These are phyloP conservation scores for Drosophila pegasa DNA, from an alignment of 2,888 invertebrate species.

Conservation along the genomic window DNA sequence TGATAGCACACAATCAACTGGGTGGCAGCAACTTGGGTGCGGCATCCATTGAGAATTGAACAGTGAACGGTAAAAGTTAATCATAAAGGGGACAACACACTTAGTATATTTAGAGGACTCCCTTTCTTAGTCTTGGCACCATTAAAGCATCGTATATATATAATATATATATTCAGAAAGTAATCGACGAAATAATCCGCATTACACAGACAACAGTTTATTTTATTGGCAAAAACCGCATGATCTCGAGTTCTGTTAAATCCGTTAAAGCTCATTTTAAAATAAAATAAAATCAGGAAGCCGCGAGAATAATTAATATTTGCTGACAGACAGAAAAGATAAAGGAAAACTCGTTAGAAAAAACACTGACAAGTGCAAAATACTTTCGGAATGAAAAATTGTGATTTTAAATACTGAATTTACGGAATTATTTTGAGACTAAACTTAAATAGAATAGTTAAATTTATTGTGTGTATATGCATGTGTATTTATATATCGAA, in stretches of 20 bases:
- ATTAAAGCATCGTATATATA: conserved; percentile 26
- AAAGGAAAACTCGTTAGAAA: conserved; percentile 32
- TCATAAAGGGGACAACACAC: conserved; percentile 12
- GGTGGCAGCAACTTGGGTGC: conserved; percentile 83
- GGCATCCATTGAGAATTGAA: conserved; percentile 73
- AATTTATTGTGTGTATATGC: conserved; percentile 59
- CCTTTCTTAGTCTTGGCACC: conserved; percentile 36
- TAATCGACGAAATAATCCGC: conserved; percentile 44
- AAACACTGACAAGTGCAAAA: conserved; percentile 59
- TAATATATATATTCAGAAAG: conserved; percentile 32
- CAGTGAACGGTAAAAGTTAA: conserved; percentile 4
- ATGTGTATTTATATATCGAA: conserved; percentile 58
- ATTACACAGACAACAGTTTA: conserved; percentile 45
- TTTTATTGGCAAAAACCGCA: conserved; percentile 66
- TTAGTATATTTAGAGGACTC: conserved; percentile 23
- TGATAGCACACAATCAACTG: conserved; percentile 94
- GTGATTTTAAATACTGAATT: conserved; percentile 69
- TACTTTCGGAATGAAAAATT: conserved; percentile 62
- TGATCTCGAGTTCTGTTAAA: conserved; percentile 74
- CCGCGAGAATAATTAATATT: conserved; percentile 39
- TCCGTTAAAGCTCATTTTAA: conserved; percentile 51
- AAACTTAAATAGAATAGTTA: conserved; percentile 64
- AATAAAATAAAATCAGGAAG: conserved; percentile 59
- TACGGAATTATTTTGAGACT: conserved; percentile 66
- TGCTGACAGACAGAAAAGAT: conserved; percentile 27